These are phyloP conservation scores for Origma solitaria DNA, from an alignment of 2,113 vertebrate species.

Conservation along the genomic window DNA sequence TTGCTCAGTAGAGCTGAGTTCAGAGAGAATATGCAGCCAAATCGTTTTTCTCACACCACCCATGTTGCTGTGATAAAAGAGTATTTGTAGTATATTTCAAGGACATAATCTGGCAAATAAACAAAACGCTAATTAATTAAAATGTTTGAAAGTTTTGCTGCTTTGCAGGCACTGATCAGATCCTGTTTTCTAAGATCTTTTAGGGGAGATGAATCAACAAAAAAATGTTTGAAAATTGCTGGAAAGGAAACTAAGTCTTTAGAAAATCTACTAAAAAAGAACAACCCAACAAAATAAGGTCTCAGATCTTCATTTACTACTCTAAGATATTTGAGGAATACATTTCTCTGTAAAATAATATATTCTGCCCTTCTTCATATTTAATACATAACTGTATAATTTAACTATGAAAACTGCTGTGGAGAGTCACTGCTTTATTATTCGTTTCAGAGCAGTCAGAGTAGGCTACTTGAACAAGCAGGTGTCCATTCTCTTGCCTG, in stretches of 20 bases:
- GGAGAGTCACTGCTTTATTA: neutral
- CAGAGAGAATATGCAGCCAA: constrained; percentile 9
- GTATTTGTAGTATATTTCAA: constrained; percentile 48
- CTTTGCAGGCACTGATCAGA: neutral
- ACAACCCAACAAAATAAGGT: neutral
- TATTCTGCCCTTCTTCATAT: neutral
- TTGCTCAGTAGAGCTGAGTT: neutral
- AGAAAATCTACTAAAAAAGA: neutral
- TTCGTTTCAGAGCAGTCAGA: neutral
- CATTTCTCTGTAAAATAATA: neutral
- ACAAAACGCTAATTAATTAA: constrained; percentile 53
- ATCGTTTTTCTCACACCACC: constrained; percentile 1
- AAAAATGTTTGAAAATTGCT: constrained; percentile 31
- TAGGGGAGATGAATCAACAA: constrained; percentile 16
- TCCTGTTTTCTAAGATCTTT: constrained; percentile 11
- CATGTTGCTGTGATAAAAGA: constrained; percentile 41
- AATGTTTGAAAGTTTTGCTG: constrained; percentile 40
- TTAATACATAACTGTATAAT: neutral
- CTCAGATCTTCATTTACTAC: neutral
- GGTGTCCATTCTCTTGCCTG: neutral
- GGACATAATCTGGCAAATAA: neutral
- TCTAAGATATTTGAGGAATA: neutral
- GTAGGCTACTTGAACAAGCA: neutral
- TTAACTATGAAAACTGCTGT: neutral
- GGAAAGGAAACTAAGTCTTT: neutral